Base-by-base conservation (phyloP, 1,140 invertebrate genomes). In the Drosophila dunni region DNA sequence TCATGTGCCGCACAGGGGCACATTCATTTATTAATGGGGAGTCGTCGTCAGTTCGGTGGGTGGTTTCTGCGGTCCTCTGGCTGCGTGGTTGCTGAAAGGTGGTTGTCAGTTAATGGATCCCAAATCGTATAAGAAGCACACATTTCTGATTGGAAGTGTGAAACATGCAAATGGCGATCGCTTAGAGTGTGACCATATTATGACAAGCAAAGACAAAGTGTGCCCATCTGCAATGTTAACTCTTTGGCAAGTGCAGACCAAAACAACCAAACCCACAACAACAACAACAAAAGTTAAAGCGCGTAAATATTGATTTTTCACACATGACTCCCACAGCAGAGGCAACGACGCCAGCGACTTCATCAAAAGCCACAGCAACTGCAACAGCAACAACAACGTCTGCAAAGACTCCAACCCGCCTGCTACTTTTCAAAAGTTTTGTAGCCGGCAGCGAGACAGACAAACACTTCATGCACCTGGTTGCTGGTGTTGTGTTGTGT, bases 231-330 rank as follows among this genome's bases (percentile, higher is more conserved):
- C 15, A 5, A 15, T 38, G 7, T 11, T 11, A 38, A 40, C 44
- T 36, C 53, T 66, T 51, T 56, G 15, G 63, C 66, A 61, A 44
- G 8, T 69, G 11, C 20, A 44, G 46, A 10, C 38, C 63, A 67
- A 58, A 48, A 67, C 44, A 51, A 34, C 51, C 45, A 40, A 46
- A 75, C 8, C 38, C 36, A 66, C 69, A 53, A 44, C 38, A 69
- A 62, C 63, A 56, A 71, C 56, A 66, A 67, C 11, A 66, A 63
- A 10, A 17, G 45, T 45, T 48, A 58, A 75, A 71, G 56, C 66
- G 68, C 72, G 72, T 77, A 76, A 77, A 77, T 88, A 88, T 88
- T 88, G 83, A 88, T 88, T 88, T 88, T 88, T 88, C 83, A 83
- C 79, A 75, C 76, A 88, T 79, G 78, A 70, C 75, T 79, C 66